These are phyloP conservation scores for Plebejus argus DNA, from an alignment of 2,888 invertebrate genomes.

Conservation along the genomic window DNA sequence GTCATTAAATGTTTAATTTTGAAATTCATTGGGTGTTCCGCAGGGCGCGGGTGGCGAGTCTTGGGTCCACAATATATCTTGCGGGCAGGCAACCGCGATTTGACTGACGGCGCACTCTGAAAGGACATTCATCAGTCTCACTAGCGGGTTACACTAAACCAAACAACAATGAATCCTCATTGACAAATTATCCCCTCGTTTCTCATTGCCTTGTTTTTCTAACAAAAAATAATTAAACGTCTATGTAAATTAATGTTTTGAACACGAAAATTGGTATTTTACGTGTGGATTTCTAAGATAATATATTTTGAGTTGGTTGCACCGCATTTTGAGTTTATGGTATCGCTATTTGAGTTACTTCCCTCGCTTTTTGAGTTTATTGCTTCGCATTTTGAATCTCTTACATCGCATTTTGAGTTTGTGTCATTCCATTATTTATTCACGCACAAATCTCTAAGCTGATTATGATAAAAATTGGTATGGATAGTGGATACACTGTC, in stretches of 20 bases:
- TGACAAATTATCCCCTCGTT: constrained; percentile 77
- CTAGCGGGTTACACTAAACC: constrained; percentile 78
- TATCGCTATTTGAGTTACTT: no score
- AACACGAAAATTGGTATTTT: neutral
- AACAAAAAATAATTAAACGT: constrained; percentile 49
- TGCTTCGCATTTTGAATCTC: no score
- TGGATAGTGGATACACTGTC: no score
- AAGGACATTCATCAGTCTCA: constrained; percentile 80
- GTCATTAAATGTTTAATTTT: constrained; percentile 64
- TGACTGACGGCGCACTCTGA: constrained; percentile 79
- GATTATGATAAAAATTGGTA: no score
- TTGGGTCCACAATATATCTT: constrained; percentile 79
- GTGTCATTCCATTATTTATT: no score
- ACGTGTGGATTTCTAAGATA: neutral
- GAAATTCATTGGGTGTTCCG: constrained; percentile 66
- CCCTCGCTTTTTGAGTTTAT: no score
- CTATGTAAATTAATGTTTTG: neutral
- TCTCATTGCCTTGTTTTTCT: constrained; percentile 67
- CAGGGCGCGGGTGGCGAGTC: constrained; percentile 57
- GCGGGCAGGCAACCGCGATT: constrained; percentile 79
- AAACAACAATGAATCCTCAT: constrained; percentile 80
- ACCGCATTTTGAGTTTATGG: no score
- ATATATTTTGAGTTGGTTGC: no score
- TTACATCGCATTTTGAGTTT: no score
- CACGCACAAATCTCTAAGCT: no score